These are phyloP conservation scores for Diarsia rubi DNA, from an alignment of 2,888 invertebrate species.

Conservation along the genomic window DNA sequence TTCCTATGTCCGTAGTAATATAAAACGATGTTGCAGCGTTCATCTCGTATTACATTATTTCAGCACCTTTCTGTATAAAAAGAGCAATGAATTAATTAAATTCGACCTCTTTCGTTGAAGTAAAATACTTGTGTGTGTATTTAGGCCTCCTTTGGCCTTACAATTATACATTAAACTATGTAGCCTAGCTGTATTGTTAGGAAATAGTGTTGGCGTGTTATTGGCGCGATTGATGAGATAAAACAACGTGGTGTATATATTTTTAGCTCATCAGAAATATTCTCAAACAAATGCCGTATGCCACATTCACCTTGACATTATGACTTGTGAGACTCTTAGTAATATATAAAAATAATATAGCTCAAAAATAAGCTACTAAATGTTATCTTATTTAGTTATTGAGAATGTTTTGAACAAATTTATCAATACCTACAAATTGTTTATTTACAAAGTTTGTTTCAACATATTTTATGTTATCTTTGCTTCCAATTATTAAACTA, in stretches of 20 bases:
- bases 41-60: constrained; percentile 50
- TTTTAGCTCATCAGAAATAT: constrained; percentile 7
- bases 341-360: constrained; percentile 4
- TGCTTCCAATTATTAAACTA: neutral
- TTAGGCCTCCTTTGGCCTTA: constrained; percentile 49
- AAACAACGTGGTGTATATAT: constrained; percentile 17
- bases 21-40: constrained; percentile 25
- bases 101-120: constrained; percentile 46
- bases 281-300: neutral
- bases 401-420: constrained; percentile 10
- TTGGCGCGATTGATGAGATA: constrained; percentile 19
- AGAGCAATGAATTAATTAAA: constrained; percentile 37
- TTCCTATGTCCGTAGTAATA: constrained; percentile 28
- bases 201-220: constrained; percentile 55
- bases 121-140: constrained; percentile 29
- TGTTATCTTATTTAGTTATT: neutral
- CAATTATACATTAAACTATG: neutral
- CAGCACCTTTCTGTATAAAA: constrained; percentile 16
- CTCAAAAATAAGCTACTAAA: neutral
- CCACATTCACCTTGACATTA: constrained; percentile 37
- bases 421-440: constrained; percentile 19
- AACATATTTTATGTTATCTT: neutral
- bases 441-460: constrained; percentile 27
- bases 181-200: constrained; percentile 15
- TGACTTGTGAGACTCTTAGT: neutral